Percentiles rank a stretch among this genome's conserved stretches.
Evolutionary conservation across 2,888 invertebrate genomes (phyloP).

Genomic region (Drosophila peninsularis): DNA sequence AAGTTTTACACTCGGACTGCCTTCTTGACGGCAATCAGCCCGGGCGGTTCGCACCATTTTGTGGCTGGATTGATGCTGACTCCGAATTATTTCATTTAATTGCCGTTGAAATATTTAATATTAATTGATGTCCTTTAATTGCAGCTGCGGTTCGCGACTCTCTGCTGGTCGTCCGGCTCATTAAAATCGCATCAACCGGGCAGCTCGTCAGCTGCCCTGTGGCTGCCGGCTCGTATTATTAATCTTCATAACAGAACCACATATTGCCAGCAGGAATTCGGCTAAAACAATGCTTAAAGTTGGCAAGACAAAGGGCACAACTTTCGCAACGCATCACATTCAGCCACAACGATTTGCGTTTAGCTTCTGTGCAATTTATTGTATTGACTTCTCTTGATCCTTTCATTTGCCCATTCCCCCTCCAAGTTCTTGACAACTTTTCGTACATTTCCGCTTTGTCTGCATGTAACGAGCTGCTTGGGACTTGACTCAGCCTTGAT

Average conservation of each 20-base stretch:
- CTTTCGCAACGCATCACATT: slow-evolving; percentile 2
- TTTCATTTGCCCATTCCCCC: not conserved
- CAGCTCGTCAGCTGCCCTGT: slow-evolving; percentile 3
- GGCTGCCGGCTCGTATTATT: slow-evolving; percentile 54
- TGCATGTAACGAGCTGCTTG: slow-evolving; percentile 9
- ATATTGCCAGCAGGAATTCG: slow-evolving; percentile 63
- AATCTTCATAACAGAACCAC: slow-evolving; percentile 73
- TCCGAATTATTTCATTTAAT: slow-evolving; percentile 72
- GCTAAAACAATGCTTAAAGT: slow-evolving; percentile 55
- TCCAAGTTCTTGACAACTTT: not conserved
- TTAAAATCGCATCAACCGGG: slow-evolving; percentile 74
- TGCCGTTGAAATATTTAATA: slow-evolving; percentile 79
- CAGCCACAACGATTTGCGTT: slow-evolving; percentile 6
- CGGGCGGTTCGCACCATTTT: slow-evolving; percentile 40
- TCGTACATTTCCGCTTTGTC: not conserved
- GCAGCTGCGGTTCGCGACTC: slow-evolving; percentile 41
- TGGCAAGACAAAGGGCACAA: slow-evolving; percentile 43
- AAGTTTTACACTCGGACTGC: slow-evolving; percentile 52
- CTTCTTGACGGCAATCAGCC: slow-evolving; percentile 36
- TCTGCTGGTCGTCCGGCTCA: slow-evolving; percentile 42
- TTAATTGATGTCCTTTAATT: slow-evolving; percentile 80
- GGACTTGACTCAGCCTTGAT: not conserved
- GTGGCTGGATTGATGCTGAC: slow-evolving; percentile 56
- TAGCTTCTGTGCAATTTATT: slow-evolving; percentile 40
- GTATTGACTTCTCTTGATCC: slow-evolving; percentile 16